phyloP scores from a whole-genome alignment of 2,797 vertebrate genomes.

The Sternarchorhynchus goeldii region DNA sequence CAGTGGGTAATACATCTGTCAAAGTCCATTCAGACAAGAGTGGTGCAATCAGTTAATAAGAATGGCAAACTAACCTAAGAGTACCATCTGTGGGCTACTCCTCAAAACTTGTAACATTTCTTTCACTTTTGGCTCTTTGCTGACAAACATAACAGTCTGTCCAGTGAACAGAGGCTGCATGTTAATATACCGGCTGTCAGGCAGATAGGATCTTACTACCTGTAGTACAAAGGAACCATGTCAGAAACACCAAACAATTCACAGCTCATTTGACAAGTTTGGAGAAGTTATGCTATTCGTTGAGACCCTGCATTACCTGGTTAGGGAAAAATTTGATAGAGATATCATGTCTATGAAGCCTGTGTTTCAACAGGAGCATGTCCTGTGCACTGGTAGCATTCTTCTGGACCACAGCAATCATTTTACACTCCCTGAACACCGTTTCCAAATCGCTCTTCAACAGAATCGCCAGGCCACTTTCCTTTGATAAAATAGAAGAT shows the following conservation, averaged over 20 bases:
- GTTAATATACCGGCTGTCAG: conserved; percentile 73
- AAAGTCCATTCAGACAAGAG: neutral
- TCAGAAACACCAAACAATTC: neutral
- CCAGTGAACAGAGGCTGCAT: conserved; percentile 86
- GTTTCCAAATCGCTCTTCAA: conserved; percentile 72
- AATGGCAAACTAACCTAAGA: conserved; percentile 79
- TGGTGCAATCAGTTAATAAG: neutral
- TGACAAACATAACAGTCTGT: conserved; percentile 81
- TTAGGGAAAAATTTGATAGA: conserved; percentile 82
- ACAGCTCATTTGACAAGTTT: neutral
- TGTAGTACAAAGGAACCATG: conserved; percentile 56
- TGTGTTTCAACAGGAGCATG: conserved; percentile 74
- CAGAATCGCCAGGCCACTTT: conserved; percentile 65
- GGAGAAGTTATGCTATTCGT: neutral
- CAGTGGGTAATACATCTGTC: neutral
- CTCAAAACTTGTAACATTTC: conserved; percentile 83
- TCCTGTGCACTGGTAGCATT: conserved; percentile 76
- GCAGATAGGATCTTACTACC: conserved; percentile 79
- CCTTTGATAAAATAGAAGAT: conserved; percentile 57
- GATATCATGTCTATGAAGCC: conserved; percentile 79
- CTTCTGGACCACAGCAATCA: conserved; percentile 88
- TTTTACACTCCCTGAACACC: conserved; percentile 77
- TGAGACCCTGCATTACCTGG: conserved; percentile 71
- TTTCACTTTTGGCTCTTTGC: conserved; percentile 81
- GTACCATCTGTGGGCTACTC: conserved; percentile 77